Conservation (phyloP, 2,888 invertebrate species). For the Aphodius sticticus region DNA sequence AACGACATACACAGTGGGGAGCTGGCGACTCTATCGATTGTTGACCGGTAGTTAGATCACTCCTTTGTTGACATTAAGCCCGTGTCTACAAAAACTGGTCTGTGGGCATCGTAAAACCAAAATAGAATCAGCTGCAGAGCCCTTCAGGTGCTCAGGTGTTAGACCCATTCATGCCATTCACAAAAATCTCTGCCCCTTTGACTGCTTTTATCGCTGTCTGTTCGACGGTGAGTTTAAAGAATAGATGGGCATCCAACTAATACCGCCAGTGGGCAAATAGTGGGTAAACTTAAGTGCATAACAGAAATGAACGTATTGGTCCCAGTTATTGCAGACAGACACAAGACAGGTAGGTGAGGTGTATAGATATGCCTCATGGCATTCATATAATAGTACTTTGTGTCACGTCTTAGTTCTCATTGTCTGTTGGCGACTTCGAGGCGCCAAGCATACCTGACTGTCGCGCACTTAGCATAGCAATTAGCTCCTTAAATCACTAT, state of each 20-base stretch:
- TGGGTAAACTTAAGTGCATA: background rate
- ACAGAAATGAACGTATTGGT: background rate
- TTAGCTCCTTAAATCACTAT: slow-evolving; percentile 48
- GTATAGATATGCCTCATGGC: background rate
- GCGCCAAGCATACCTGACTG: slow-evolving; percentile 57
- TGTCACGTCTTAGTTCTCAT: slow-evolving; percentile 56
- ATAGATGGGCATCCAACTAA: background rate
- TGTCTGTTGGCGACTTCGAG: slow-evolving; percentile 55
- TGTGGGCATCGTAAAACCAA: background rate
- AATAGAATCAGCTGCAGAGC: background rate
- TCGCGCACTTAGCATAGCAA: slow-evolving; percentile 57
- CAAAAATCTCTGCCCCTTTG: background rate
- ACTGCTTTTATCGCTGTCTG: background rate
- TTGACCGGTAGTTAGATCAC: background rate
- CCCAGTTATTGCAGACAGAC: background rate
- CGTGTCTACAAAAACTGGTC: background rate
- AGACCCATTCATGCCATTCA: background rate
- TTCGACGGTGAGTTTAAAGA: background rate
- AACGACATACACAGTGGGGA: background rate
- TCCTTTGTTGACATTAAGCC: background rate
- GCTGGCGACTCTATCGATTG: background rate
- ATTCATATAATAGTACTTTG: slow-evolving; percentile 31
- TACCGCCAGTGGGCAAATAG: background rate
- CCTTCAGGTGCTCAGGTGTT: background rate
- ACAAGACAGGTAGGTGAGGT: background rate